These are phyloP conservation scores for Pseudolaguvia tuberculata DNA, from an alignment of 2,113 vertebrate species.

Conservation along the genomic window DNA sequence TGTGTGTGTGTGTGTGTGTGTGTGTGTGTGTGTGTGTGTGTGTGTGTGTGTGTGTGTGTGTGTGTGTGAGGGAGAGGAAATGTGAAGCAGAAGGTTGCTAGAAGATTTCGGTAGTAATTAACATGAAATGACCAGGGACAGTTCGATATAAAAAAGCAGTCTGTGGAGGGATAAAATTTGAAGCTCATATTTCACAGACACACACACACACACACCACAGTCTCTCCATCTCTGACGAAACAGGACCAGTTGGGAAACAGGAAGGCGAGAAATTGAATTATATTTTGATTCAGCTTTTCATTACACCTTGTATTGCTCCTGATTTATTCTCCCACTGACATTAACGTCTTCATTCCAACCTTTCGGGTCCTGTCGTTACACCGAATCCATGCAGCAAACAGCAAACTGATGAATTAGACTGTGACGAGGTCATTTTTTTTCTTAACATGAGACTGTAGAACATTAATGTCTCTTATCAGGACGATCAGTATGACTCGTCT, in stretches of 20 bases:
- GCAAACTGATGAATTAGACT: not conserved
- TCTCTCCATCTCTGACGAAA: not conserved
- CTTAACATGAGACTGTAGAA: not conserved
- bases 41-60: too few relatives aligned
- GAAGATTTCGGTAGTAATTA: too few relatives aligned
- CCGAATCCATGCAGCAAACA: not conserved
- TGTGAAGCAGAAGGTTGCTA: too few relatives aligned
- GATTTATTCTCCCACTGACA: slow-evolving; percentile 32
- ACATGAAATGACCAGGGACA: slow-evolving; percentile 50
- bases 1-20: too few relatives aligned
- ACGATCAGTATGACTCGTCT: not conserved
- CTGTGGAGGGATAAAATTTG: slow-evolving; percentile 37
- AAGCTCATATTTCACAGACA: too few relatives aligned
- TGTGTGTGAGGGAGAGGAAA: too few relatives aligned
- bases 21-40: too few relatives aligned
- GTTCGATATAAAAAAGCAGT: slow-evolving; percentile 54
- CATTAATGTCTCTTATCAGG: not conserved
- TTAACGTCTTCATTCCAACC: not conserved
- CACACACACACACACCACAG: slow-evolving; percentile 3
- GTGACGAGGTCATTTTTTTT: slow-evolving; percentile 1
- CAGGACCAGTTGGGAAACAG: slow-evolving; percentile 11
- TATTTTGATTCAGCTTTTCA: slow-evolving; percentile 20
- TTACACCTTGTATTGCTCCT: slow-evolving; percentile 8
- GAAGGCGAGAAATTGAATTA: slow-evolving; percentile 18
- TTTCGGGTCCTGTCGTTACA: not conserved